Conservation (phyloP, 2,888 invertebrate genomes). For the Oxyscelio sp. region DNA sequence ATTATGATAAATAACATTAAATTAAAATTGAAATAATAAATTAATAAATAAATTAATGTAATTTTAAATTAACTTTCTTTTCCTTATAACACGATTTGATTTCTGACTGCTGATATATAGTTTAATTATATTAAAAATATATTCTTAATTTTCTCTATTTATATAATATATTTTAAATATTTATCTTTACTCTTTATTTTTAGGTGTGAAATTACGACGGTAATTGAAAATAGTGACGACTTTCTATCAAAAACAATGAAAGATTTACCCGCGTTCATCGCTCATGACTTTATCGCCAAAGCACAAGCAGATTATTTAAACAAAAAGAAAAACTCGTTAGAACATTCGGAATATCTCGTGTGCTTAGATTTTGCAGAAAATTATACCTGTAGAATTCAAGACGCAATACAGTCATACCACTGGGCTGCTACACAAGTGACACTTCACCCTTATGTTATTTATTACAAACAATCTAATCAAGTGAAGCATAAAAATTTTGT, state of each 20-base stretch:
- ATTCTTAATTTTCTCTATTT: neutral
- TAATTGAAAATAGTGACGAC: neutral
- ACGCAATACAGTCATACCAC: constrained; percentile 21
- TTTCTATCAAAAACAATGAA: neutral
- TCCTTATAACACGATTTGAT: neutral
- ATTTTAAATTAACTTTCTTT: neutral
- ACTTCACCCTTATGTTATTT: constrained; percentile 23
- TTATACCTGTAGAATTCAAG: constrained; percentile 36
- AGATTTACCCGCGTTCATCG: neutral
- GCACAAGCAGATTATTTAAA: neutral
- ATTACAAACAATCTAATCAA: constrained; percentile 20
- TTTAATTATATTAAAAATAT: neutral
- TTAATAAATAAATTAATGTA: no score
- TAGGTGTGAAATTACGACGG: neutral
- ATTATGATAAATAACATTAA: no score
- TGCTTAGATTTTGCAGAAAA: constrained; percentile 36
- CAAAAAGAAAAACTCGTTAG: neutral
- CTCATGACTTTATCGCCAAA: neutral
- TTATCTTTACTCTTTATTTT: neutral
- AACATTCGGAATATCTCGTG: constrained; percentile 9
- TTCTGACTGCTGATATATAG: no score
- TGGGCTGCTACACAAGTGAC: constrained; percentile 12
- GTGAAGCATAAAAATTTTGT: constrained; percentile 10
- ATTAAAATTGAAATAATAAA: no score
- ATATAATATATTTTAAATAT: neutral